Base-by-base conservation (phyloP, 2,888 invertebrate species). In the Chrysodeixis includens region DNA sequence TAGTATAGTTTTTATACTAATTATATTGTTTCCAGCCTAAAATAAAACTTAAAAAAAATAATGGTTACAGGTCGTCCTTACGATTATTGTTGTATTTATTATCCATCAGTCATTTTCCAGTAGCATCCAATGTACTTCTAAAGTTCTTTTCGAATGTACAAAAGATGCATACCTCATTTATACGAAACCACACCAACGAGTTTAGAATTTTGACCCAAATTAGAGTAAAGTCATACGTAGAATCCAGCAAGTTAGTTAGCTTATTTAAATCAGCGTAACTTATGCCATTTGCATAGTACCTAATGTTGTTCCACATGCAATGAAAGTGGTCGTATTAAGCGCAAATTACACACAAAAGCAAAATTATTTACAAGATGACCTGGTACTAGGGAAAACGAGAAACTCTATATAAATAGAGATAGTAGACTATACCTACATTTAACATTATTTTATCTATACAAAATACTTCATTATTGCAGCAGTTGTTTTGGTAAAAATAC, bases 301-400 rank as follows among this genome's bases (percentile, higher is more conserved):
- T 16, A 20, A 4, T 12, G 9, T 32, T 14, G 14, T 32, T 18
- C 18, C 14, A 18, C 10, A 26, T 57, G 9, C 56, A 51, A 30
- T 16, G 9, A 71, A 65, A 71, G 32, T 71, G 51, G 30, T 35
- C n/a, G 40, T 53, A 73, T 62, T 40, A 40, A 59, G 56, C 46
- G 59, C 5, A 73, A 73, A 66, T 77, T 77, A 62, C 78, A 62
- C 51, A 56, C 73, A 30, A 62, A 62, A 59, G 46, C 67, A 61
- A 62, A 77, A 77, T 72, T 76, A 76, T 72, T 72, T 54, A 76
- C 72, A 69, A 32, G 44, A 65, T 26, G 22, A 32, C 18, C 44
- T 8, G 57, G 8, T 22, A 40, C 49, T 18, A 51, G 35, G n/a
- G 20, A 51, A 54, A 76, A 46, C 46, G 30, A 14, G 18, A 52